phyloP scores from a whole-genome alignment of 2,113 vertebrate genomes.

The Hyperopisus bebe region DNA sequence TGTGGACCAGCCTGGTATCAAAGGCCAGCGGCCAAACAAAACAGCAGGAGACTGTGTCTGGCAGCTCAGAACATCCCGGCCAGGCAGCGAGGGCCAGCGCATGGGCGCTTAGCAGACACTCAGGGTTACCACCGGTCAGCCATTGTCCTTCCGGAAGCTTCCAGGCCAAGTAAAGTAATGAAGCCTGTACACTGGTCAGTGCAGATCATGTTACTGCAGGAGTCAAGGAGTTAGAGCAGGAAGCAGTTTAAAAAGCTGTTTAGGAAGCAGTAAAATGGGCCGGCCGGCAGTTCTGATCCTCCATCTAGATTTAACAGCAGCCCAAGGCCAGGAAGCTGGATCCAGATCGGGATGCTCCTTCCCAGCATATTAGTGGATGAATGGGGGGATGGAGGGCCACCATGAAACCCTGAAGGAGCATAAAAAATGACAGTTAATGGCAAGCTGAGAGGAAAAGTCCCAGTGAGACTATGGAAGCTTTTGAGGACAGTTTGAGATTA shows the following conservation, averaged over 20 bases:
- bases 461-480: not conserved
- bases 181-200: not conserved
- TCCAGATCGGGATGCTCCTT: not conserved
- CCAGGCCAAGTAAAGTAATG: not conserved
- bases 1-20: not conserved
- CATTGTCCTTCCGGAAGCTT: not conserved
- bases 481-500: not conserved
- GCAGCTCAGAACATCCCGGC: not conserved
- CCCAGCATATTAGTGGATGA: not conserved
- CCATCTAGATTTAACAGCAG: not conserved
- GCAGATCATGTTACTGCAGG: not conserved
- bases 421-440: not conserved
- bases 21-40: not conserved
- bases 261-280: not conserved
- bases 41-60: not conserved
- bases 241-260: too few relatives aligned
- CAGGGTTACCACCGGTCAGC: not conserved
- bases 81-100: not conserved
- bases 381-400: too few relatives aligned
- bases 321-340: not conserved
- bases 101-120: not conserved
- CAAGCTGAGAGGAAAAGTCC: too few relatives aligned
- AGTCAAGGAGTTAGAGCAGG: not conserved
- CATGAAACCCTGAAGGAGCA: not conserved
- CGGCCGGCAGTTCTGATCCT: not conserved